Conservation (phyloP, 2,113 vertebrate species). For the Steatornis caripensis region DNA sequence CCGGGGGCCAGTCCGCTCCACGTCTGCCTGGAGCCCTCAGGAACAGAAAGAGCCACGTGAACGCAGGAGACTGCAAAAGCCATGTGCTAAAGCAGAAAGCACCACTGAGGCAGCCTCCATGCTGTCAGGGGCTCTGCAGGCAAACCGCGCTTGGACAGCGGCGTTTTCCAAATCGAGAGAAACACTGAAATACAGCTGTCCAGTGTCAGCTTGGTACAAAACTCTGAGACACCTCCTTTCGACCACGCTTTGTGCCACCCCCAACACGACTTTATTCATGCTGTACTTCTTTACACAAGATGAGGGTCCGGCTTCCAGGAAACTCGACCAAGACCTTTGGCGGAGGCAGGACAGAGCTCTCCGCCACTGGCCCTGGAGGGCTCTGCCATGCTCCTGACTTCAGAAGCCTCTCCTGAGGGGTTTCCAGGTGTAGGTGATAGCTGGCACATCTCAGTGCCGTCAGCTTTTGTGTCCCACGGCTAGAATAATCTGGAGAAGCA, state of each 20-base stretch:
- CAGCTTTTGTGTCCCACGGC: not conserved
- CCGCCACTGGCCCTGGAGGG: no score
- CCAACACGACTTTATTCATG: accelerated
- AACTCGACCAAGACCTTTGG: not conserved
- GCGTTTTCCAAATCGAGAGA: not conserved
- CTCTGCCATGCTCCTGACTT: no score
- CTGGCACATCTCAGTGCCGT: not conserved
- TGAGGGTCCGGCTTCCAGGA: not conserved
- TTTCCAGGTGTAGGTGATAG: not conserved
- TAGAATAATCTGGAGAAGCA: not conserved
- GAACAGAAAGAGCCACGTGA: accelerated
- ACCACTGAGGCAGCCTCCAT: accelerated
- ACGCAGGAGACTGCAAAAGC: not conserved
- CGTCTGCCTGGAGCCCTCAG: accelerated
- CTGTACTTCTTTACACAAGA: not conserved
- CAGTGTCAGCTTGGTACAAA: not conserved
- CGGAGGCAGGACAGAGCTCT: not conserved
- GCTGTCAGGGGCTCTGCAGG: not conserved
- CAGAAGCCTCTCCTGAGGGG: not conserved
- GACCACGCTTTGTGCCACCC: accelerated
- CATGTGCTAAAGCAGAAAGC: not conserved
- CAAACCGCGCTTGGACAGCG: not conserved
- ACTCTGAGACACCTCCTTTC: not conserved
- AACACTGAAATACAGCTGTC: not conserved
- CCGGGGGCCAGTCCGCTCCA: accelerated